Conservation (phyloP, 1,140 invertebrate genomes). For the Apocrypta bakeri region DNA sequence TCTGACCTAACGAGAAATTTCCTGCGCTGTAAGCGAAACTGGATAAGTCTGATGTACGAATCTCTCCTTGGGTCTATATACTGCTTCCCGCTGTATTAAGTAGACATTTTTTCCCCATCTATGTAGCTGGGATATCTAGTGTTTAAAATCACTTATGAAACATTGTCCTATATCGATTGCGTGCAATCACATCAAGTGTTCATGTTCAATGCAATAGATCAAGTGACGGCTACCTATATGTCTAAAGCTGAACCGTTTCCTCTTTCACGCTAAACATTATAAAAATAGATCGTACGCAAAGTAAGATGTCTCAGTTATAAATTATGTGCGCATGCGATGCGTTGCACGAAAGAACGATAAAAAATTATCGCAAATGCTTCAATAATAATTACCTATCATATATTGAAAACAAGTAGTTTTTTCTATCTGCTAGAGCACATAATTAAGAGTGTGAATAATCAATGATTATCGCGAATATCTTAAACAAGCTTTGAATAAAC, state of each 20-base stretch:
- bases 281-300: no score
- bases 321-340: background rate
- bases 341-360: background rate
- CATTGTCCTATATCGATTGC: background rate
- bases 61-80: background rate
- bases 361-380: background rate
- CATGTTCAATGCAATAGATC: background rate
- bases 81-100: background rate
- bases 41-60: slow-evolving; percentile 4
- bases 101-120: background rate
- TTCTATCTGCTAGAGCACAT: background rate
- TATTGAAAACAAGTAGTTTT: background rate
- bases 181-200: background rate
- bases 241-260: no score
- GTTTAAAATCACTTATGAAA: background rate
- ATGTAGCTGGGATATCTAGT: background rate
- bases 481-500: background rate
- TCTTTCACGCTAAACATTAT: no score
- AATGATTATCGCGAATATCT: background rate
- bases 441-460: slow-evolving; percentile 5
- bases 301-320: no score
- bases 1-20: background rate
- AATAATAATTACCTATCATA: background rate
- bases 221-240: background rate
- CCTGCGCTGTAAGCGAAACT: background rate